A percentile compares a stretch with the other conserved stretches of the same genome.
Evolutionary conservation across 2,888 invertebrate species (phyloP).

Genomic region (Nomada lathburiana): DNA sequence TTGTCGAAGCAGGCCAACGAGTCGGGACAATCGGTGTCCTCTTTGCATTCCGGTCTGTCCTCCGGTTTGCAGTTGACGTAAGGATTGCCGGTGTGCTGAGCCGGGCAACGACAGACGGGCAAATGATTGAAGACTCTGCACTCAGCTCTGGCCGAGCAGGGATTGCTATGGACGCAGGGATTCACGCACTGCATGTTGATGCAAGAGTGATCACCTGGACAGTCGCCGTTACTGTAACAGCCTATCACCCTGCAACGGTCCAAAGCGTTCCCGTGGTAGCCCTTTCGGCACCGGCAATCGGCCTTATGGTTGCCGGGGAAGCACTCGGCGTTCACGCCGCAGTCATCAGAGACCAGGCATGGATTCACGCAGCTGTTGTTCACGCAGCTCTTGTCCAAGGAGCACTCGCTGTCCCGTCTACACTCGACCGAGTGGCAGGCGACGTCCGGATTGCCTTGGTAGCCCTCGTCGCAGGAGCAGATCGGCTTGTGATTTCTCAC

Average conservation of each 20-base stretch:
- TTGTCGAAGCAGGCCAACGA: slow-evolving; percentile 92
- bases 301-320: slow-evolving; percentile 90
- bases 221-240: slow-evolving; percentile 94
- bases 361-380: slow-evolving; percentile 95
- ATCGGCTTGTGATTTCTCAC: slow-evolving; percentile 94
- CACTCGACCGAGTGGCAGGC: slow-evolving; percentile 93
- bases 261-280: slow-evolving; percentile 91
- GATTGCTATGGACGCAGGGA: slow-evolving; percentile 92
- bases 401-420: slow-evolving; percentile 93
- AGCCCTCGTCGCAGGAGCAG: slow-evolving; percentile 93
- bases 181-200: slow-evolving; percentile 94
- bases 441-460: slow-evolving; percentile 94
- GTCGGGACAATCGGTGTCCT: slow-evolving; percentile 93
- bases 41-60: slow-evolving; percentile 90
- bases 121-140: slow-evolving; percentile 93
- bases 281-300: slow-evolving; percentile 92
- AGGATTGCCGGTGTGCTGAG: slow-evolving; percentile 91
- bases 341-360: slow-evolving; percentile 92
- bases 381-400: slow-evolving; percentile 92
- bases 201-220: slow-evolving; percentile 93
- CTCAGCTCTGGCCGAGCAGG: slow-evolving; percentile 91
- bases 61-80: slow-evolving; percentile 92
- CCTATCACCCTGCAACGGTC: slow-evolving; percentile 91
- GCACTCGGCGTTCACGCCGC: slow-evolving; percentile 94
- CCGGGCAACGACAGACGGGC: slow-evolving; percentile 93